Base-by-base conservation (phyloP, 2,888 invertebrate genomes). In the Tetragonisca angustula region DNA sequence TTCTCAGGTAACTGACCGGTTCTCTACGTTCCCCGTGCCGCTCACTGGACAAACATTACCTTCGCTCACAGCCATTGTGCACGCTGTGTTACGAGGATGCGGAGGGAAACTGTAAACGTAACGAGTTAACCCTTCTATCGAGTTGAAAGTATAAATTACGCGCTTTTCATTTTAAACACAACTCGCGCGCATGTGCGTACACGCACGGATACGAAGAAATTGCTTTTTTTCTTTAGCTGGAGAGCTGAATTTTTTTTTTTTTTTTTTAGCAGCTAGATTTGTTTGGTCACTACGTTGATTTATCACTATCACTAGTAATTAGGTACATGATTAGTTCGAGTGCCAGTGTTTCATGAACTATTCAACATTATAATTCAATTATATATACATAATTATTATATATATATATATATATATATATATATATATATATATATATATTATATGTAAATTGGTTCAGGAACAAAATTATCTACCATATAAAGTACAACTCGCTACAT, bases 1-100 rank as follows among this genome's bases (percentile, higher is more conserved):
- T 85, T 77, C 86, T 72, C 85, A 27, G 85, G 85, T 86, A 86
- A 86, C 86, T 86, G 86, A 86, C 86, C 82, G 82, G 79, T 85
- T 80, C 75, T 76, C 72, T 56, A 32, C 67, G 56, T 68, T 85
- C 70, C 71, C 70, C 78, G 71, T 70, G 69, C 88, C 88, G 49
- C 59, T 88, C 83, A 88, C 88, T 81, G 87, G 77, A 76, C 83
- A 87, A 83, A 86, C 69, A 79, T 85, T 77, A 74, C 79, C 59
- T 80, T 75, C 59, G 65, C 74, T 70, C 72, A 64, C 72, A 32
- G 43, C 62, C 69, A 83, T 83, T 77, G 67, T 43, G 64, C 50
- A 56, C 27, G 21, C 61, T 75, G 62, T 82, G 62, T 82, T 83
- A 83, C 62, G 72, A 79, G 43, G 15, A 59, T 43, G 24, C 64